These are phyloP conservation scores for Stenurella melanura DNA, from an alignment of 2,888 invertebrate species.

Conservation along the genomic window DNA sequence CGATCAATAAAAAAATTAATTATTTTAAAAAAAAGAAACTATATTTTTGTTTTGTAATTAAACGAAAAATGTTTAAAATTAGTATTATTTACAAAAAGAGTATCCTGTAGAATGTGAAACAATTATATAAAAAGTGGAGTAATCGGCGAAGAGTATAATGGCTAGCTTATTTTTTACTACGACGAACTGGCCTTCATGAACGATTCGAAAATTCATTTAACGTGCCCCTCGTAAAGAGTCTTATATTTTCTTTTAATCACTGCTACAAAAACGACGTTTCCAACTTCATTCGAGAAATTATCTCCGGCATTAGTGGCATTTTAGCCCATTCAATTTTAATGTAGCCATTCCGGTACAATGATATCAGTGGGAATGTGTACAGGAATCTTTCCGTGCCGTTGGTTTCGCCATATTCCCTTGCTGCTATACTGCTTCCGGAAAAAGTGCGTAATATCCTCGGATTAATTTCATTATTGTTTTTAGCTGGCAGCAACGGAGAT, in stretches of 20 bases:
- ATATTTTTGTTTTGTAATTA: no score
- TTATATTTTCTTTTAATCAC: conserved; percentile 6
- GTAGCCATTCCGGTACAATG: conserved; percentile 11
- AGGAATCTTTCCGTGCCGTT: not conserved
- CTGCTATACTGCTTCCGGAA: not conserved
- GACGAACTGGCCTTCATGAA: no score
- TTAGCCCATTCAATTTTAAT: conserved; percentile 18
- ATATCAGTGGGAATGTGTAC: conserved; percentile 2
- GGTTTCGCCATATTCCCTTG: conserved; percentile 7
- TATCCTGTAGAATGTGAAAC: no score
- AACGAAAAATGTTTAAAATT: no score
- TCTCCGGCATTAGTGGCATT: conserved; percentile 10
- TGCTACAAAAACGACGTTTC: not conserved
- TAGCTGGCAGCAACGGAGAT: not conserved
- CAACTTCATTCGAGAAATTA: conserved; percentile 1
- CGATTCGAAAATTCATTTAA: not conserved
- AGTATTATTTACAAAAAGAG: no score
- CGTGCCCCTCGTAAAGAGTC: not conserved
- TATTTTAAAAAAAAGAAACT: no score
- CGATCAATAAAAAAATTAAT: no score
- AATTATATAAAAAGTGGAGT: no score
- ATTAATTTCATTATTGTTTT: conserved; percentile 7
- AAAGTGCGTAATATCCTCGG: conserved; percentile 3
- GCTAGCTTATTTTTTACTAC: no score
- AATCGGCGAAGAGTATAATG: no score